Evolutionary conservation across 2,113 vertebrate genomes (phyloP).

Genomic region (Paralichthys olivaceus): DNA sequence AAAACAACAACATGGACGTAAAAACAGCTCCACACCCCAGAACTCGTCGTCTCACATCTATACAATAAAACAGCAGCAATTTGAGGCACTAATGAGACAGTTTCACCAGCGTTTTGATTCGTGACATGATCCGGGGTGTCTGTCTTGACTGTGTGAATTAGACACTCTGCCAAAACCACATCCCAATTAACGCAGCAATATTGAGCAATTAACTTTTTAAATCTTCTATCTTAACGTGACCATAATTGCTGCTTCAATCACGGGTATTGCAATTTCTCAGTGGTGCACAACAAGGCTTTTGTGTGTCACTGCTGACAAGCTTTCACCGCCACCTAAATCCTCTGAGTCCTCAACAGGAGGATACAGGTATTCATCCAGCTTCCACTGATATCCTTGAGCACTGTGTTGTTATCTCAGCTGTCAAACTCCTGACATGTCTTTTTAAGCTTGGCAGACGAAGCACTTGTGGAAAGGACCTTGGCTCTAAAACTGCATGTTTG

Average conservation of each 20-base stretch:
- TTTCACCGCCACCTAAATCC: constrained; percentile 75
- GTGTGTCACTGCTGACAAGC: constrained; percentile 66
- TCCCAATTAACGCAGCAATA: constrained; percentile 8
- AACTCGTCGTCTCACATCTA: no score
- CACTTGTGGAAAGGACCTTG: constrained; percentile 54
- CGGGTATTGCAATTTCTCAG: constrained; percentile 20
- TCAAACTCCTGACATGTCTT: constrained; percentile 66
- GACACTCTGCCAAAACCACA: background rate
- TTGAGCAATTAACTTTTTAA: background rate
- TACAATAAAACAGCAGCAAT: background rate
- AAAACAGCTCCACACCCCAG: background rate
- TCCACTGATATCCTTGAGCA: constrained; percentile 56
- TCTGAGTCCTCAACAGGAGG: constrained; percentile 70
- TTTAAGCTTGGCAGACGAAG: constrained; percentile 51
- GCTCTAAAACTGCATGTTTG: constrained; percentile 47
- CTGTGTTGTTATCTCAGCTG: constrained; percentile 66
- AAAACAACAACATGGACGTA: background rate
- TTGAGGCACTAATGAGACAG: background rate
- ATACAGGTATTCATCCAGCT: constrained; percentile 66
- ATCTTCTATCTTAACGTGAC: constrained; percentile 17
- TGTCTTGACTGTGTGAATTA: background rate
- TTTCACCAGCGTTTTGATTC: background rate
- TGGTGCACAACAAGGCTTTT: constrained; percentile 59
- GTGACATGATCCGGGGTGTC: background rate
- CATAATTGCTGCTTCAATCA: constrained; percentile 16